Evolutionary conservation across 2,888 invertebrate species (phyloP), one percentile per base, ranked within the genome.

Genomic region (Cephus nigrinus): DNA sequence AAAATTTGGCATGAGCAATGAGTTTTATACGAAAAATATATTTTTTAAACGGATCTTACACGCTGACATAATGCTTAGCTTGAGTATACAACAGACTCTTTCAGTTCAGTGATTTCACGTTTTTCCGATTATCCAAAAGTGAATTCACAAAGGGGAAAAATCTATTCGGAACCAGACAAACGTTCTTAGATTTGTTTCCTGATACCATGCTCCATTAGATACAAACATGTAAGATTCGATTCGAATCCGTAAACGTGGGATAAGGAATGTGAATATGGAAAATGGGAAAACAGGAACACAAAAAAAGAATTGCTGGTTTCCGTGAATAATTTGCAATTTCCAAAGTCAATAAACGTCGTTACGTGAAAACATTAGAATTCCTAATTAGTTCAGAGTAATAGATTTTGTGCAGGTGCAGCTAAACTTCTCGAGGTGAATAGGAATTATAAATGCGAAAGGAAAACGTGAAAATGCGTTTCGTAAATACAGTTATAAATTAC

Each of bases 181-280:
- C 55, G 75, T 33, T 69, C 34, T 23, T n/a, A 40, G 33, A 55
- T 75, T 69, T 69, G 30, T n/a, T 68, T 31, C 32, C n/a, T 32
- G 68, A 68, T 72, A 34, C 31, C 34, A 40, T 35, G 31, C 68
- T 69, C 36, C 23, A 32, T 23, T 55, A 15, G 23, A 55, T 55
- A 23, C 55, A 55, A 55, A 23, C 55, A 55, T 23, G 9, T 55
- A 55, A 23, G 55, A 55, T 9, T 23, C 55, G 23, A 55, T 55
- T 55, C 23, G 2, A 55, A 23, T 55, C 9, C 55, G 9, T 55
- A 23, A 55, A 55, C 55, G 23, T 55, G 23, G 23, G 55, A 23
- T 55, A 23, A 68, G 73, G 76, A 73, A 76, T 76, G 72, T 68
- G 72, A 72, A 73, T 31, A 69, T 69, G 69, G 33, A 23, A 40